Evolutionary conservation across 2,113 vertebrate genomes (phyloP).

Genomic region (Osmerus eperlanus): DNA sequence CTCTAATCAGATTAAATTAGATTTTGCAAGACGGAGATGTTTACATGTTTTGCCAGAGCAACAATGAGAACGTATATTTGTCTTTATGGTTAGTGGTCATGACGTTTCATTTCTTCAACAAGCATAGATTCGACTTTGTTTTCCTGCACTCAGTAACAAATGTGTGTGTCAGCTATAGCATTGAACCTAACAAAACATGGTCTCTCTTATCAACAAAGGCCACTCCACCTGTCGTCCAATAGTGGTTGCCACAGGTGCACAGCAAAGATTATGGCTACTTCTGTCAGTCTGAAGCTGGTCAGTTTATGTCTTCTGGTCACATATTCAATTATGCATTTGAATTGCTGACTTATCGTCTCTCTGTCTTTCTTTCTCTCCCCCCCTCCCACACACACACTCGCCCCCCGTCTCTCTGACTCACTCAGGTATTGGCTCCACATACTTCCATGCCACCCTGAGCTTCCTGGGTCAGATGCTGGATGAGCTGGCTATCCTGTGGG

Average conservation of each 20-base stretch:
- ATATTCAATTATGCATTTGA: neutral
- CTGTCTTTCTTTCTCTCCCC: slow-evolving; percentile 23
- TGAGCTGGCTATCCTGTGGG: slow-evolving; percentile 95
- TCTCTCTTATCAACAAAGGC: neutral
- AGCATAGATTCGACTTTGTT: no score
- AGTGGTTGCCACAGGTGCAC: neutral
- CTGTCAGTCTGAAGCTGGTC: neutral
- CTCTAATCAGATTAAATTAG: neutral
- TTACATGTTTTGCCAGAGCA: neutral
- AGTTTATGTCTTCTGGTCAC: no score
- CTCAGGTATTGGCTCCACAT: slow-evolving; percentile 92
- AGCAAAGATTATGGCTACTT: no score
- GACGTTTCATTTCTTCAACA: no score
- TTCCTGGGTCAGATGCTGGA: slow-evolving; percentile 98
- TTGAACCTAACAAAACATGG: no score
- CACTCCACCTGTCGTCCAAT: neutral
- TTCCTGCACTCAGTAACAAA: no score
- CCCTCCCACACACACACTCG: slow-evolving; percentile 9
- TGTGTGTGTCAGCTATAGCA: no score
- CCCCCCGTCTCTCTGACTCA: no score
- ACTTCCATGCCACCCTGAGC: slow-evolving; percentile 96
- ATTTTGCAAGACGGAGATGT: neutral
- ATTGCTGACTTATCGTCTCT: neutral
- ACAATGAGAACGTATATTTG: neutral
- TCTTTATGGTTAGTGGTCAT: no score